These are phyloP conservation scores for Acrossocheilus fasciatus DNA, from an alignment of 2,797 vertebrate species.

Conservation along the genomic window DNA sequence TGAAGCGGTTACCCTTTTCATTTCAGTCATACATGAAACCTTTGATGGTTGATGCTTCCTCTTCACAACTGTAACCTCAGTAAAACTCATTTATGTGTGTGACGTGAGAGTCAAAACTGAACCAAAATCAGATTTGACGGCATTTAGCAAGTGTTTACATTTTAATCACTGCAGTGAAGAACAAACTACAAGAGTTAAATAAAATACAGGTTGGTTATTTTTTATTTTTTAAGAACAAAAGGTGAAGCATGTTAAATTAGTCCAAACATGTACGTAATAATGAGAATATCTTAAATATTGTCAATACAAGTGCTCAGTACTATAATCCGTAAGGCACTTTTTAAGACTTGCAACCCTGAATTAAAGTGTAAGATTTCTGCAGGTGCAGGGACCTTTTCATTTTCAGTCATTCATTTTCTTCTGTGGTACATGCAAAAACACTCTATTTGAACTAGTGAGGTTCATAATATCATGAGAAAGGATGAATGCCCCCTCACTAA, in stretches of 20 bases:
- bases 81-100: not conserved
- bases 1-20: slow-evolving; percentile 50
- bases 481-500: not conserved
- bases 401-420: not conserved
- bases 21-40: not conserved
- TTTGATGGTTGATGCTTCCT: not conserved
- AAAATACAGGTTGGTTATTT: not conserved
- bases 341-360: slow-evolving; percentile 42
- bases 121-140: not conserved
- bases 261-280: not conserved
- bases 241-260: slow-evolving; percentile 18
- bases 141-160: not conserved
- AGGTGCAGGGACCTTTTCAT: not conserved
- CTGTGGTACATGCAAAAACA: slow-evolving; percentile 12
- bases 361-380: slow-evolving; percentile 28
- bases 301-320: slow-evolving; percentile 2
- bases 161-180: not conserved
- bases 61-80: not conserved
- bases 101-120: not conserved
- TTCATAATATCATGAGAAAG: slow-evolving; percentile 3
- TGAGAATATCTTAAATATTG: slow-evolving; percentile 21
- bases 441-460: not conserved
- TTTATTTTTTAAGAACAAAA: slow-evolving; percentile 16
- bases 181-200: not conserved
- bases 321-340: slow-evolving; percentile 41